Evolutionary conservation across 2,797 vertebrate genomes (phyloP).

Genomic region (Arnoldichthys spilopterus): DNA sequence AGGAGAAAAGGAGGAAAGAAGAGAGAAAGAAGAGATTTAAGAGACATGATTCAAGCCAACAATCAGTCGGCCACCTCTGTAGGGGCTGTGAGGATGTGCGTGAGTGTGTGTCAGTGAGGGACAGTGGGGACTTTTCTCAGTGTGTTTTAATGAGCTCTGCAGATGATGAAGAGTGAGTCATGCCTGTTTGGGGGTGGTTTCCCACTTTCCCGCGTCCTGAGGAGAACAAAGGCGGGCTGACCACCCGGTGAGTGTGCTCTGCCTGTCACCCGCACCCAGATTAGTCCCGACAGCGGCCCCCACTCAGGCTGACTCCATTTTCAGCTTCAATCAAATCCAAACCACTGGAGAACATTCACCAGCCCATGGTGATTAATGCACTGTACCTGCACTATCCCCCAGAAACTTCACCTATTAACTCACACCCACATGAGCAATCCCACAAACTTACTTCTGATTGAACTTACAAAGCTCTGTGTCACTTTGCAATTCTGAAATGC

Average conservation of each 20-base stretch:
- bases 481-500: neutral
- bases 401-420: conserved; percentile 32
- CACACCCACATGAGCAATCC: conserved; percentile 6
- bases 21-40: conserved; percentile 43
- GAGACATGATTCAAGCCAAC: conserved; percentile 59
- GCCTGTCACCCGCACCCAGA: conserved; percentile 65
- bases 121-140: conserved; percentile 43
- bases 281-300: conserved; percentile 72
- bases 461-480: neutral
- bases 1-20: neutral
- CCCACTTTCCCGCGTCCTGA: conserved; percentile 44
- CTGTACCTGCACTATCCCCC: conserved; percentile 11
- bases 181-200: conserved; percentile 53
- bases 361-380: conserved; percentile 32
- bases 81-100: conserved; percentile 3
- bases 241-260: conserved; percentile 73
- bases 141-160: conserved; percentile 25
- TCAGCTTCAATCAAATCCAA: conserved; percentile 79
- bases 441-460: neutral
- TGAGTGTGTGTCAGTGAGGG: conserved; percentile 34
- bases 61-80: conserved; percentile 31
- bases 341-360: conserved; percentile 42
- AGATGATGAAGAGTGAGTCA: conserved; percentile 70
- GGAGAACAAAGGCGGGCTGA: conserved; percentile 73
- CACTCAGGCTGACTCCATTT: conserved; percentile 72